A percentile compares a stretch with the other conserved stretches of the same genome.
Evolutionary conservation across 2,888 invertebrate genomes (phyloP).

Genomic region (Trissolcus japonicus): DNA sequence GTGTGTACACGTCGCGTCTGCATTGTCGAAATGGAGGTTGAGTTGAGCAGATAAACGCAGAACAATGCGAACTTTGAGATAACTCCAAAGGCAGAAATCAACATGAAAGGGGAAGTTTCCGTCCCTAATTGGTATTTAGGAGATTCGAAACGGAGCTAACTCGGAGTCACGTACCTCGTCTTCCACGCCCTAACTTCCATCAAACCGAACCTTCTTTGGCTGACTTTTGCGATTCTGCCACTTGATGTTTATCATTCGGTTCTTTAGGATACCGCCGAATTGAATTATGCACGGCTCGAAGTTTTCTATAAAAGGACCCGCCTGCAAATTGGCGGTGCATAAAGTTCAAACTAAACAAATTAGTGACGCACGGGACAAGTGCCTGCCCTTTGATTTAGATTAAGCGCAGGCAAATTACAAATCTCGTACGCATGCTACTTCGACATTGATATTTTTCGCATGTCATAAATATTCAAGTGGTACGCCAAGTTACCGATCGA

Average conservation of each 20-base stretch:
- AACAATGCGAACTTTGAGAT: conserved; percentile 74
- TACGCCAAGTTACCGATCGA: too few relatives aligned
- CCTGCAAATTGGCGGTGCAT: conserved; percentile 20
- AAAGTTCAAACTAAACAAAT: conserved; percentile 35
- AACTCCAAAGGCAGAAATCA: conserved; percentile 72
- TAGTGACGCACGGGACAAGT: conserved; percentile 8
- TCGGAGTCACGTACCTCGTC: conserved; percentile 60
- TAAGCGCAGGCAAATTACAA: conserved; percentile 8
- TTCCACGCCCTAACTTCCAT: conserved; percentile 55
- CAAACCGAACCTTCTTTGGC: conserved; percentile 57
- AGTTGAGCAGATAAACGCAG: conserved; percentile 61
- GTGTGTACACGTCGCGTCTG: conserved; percentile 51
- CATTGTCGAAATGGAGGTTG: conserved; percentile 48
- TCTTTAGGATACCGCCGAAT: conserved; percentile 63
- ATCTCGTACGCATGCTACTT: neutral
- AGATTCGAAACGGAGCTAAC: conserved; percentile 72
- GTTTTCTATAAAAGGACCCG: conserved; percentile 65
- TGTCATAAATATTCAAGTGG: too few relatives aligned
- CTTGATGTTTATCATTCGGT: conserved; percentile 71
- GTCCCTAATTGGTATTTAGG: conserved; percentile 75
- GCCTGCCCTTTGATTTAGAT: conserved; percentile 14
- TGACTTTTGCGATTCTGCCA: conserved; percentile 61
- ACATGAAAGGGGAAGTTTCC: conserved; percentile 75
- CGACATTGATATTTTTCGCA: too few relatives aligned
- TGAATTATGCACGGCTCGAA: conserved; percentile 69